These are phyloP conservation scores for Orycteropus afer DNA, from an alignment of 2,113 vertebrate species.

Conservation along the genomic window DNA sequence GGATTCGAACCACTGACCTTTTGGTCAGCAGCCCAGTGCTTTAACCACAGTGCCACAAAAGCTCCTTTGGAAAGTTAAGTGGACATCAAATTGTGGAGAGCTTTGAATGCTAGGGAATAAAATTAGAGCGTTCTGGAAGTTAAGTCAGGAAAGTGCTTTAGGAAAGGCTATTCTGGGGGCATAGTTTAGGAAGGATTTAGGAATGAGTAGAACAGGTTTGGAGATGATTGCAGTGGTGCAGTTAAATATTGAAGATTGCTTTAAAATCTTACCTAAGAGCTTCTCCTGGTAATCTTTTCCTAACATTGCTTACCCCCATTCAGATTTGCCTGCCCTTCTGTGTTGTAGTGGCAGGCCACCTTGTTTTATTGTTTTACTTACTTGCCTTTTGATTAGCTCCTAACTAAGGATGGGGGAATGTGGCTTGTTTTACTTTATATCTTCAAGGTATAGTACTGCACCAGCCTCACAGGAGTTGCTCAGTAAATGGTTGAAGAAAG, in stretches of 20 bases:
- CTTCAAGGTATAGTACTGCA: background rate
- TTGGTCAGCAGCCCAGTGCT: too few species aligned
- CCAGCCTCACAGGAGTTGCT: background rate
- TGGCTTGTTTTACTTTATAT: slow-evolving; percentile 39
- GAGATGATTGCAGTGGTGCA: background rate
- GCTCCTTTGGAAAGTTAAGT: too few species aligned
- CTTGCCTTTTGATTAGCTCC: slow-evolving; percentile 7
- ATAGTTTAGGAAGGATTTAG: background rate
- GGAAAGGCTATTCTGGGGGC: background rate
- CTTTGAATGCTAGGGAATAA: background rate
- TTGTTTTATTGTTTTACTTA: background rate
- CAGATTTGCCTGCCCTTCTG: background rate
- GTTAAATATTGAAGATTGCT: background rate
- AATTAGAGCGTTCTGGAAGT: slow-evolving; percentile 25
- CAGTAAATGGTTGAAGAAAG: background rate
- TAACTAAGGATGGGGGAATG: background rate
- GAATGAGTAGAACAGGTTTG: background rate
- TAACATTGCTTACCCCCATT: background rate
- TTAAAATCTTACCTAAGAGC: background rate
- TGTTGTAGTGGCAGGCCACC: background rate
- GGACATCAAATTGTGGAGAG: background rate
- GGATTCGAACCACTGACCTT: too few species aligned
- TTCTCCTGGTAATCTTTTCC: background rate
- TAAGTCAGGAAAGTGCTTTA: background rate
- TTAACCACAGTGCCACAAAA: too few species aligned